phyloP scores from a whole-genome alignment of 2,888 invertebrate species.

The Listrodromus nycthemerus region DNA sequence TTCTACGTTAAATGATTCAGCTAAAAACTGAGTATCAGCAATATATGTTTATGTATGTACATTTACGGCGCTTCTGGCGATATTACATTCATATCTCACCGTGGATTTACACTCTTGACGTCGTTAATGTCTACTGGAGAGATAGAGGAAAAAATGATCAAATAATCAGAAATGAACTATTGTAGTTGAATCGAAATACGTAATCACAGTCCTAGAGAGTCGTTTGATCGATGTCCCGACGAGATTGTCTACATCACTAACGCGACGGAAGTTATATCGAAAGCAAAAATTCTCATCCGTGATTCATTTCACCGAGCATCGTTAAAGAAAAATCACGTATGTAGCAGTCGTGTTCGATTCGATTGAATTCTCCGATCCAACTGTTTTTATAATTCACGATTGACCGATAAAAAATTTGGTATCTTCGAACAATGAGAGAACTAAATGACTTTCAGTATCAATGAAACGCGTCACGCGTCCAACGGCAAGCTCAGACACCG shows the following conservation, averaged over 20 bases:
- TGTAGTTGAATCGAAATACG: not conserved
- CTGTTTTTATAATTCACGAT: not conserved
- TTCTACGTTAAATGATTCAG: not conserved
- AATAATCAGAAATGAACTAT: not conserved
- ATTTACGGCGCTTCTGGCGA: not conserved
- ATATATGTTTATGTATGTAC: not conserved
- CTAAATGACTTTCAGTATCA: conserved; percentile 1
- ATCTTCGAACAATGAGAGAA: not conserved
- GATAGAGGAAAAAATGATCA: not conserved
- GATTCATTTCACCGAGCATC: conserved; percentile 8
- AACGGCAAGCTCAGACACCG: not conserved
- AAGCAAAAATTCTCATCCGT: not conserved
- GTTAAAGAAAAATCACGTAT: not conserved
- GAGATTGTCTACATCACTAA: not conserved
- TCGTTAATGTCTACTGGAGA: not conserved
- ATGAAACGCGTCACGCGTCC: conserved; percentile 11
- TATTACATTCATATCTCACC: not conserved
- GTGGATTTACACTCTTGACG: not conserved
- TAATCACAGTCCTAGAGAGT: not conserved
- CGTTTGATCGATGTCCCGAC: not conserved
- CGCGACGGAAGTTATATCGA: not conserved
- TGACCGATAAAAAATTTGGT: conserved; percentile 5
- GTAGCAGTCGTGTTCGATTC: not conserved
- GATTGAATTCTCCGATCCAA: not conserved
- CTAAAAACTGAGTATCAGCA: not conserved